phyloP scores from a whole-genome alignment of 2,113 vertebrate genomes.

The Hystrix brachyura region DNA sequence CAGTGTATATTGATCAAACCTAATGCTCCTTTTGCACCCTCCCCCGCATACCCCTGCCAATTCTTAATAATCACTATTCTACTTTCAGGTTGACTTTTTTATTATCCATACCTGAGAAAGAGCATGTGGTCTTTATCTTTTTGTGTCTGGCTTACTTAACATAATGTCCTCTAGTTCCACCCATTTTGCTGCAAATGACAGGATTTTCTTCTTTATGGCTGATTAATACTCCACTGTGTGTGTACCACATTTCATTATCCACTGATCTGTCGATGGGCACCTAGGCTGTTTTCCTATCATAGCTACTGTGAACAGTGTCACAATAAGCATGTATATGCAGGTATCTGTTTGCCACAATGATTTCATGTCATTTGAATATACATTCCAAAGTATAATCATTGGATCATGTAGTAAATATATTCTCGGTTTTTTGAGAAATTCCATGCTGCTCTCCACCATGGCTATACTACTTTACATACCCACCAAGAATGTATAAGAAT shows the following conservation, averaged over 20 bases:
- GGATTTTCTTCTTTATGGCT: not conserved
- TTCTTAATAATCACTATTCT: not conserved
- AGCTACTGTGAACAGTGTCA: not conserved
- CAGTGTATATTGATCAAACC: not conserved
- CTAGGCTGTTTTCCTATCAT: not conserved
- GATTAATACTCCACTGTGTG: not conserved
- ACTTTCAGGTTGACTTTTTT: not conserved
- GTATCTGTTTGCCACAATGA: not conserved
- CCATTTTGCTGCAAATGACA: not conserved
- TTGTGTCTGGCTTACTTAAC: not conserved
- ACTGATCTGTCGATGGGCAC: not conserved
- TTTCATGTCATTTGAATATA: not conserved
- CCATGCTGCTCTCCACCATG: not conserved
- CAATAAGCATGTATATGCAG: not conserved
- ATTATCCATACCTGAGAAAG: not conserved
- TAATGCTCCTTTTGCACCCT: not conserved
- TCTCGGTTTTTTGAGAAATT: not conserved
- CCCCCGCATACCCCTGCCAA: not conserved
- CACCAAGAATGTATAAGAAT: not conserved
- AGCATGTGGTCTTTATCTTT: not conserved
- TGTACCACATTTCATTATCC: not conserved
- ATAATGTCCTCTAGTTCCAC: not conserved
- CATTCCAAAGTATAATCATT: not conserved
- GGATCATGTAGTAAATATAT: not conserved
- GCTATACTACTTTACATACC: not conserved